Conservation (phyloP, 2,797 vertebrate species). For the Momotus momota region DNA sequence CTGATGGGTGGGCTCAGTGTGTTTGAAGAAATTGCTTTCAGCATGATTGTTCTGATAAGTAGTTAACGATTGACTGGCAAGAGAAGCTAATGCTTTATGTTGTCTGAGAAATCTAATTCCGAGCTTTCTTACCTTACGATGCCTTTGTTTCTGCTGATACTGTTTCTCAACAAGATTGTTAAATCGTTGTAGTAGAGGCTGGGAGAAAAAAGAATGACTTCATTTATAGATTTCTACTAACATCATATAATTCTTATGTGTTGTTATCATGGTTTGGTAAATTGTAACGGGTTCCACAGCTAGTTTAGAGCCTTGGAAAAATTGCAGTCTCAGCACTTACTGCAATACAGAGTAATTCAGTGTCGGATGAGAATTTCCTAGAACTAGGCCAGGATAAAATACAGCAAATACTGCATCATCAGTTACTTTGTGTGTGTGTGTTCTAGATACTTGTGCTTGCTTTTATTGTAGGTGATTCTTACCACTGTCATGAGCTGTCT, state of each 20-base stretch:
- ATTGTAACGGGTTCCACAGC: not conserved
- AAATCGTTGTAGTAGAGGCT: not conserved
- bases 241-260: not conserved
- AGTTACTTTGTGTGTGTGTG: not conserved
- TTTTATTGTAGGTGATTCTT: not conserved
- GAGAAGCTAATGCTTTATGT: not conserved
- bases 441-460: not conserved
- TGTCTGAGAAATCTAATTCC: not conserved
- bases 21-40: not conserved
- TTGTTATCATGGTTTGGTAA: not conserved
- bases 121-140: not conserved
- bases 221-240: not conserved
- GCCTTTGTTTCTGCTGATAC: not conserved
- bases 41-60: not conserved
- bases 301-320: not conserved
- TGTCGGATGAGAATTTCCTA: not conserved
- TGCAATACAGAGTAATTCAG: not conserved
- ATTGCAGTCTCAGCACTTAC: not conserved
- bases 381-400: not conserved
- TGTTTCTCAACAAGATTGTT: not conserved
- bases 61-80: not conserved
- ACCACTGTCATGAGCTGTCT: not conserved
- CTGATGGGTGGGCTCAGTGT: not conserved
- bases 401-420: not conserved
- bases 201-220: not conserved